Evolutionary conservation across 2,797 vertebrate species (phyloP).

Genomic region (Atherinosoma microstoma): DNA sequence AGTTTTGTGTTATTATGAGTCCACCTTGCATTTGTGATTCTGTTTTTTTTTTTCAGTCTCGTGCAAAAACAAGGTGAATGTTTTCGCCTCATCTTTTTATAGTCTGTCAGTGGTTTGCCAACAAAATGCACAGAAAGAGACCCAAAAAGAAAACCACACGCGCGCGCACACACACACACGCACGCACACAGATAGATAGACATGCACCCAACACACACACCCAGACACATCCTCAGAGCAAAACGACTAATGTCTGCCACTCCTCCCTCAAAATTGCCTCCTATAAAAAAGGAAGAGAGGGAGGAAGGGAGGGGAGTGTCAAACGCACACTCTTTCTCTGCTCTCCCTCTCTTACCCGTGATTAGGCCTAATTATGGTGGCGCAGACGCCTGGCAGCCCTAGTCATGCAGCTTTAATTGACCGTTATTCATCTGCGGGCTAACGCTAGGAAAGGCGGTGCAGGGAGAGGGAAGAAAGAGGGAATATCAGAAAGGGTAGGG

Average conservation of each 20-base stretch:
- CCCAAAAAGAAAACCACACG: constrained; percentile 32
- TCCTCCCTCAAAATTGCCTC: constrained; percentile 88
- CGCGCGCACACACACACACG: constrained; percentile 5
- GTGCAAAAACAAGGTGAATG: constrained; percentile 47
- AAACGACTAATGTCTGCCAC: constrained; percentile 86
- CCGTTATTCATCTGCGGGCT: constrained; percentile 94
- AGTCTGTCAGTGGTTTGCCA: constrained; percentile 62
- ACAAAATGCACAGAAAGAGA: constrained; percentile 57
- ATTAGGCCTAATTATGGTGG: constrained; percentile 97
- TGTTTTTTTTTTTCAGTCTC: constrained; percentile 39
- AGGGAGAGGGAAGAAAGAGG: constrained; percentile 60
- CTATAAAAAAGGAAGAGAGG: constrained; percentile 80
- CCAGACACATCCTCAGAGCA: constrained; percentile 59
- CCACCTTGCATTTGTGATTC: constrained; percentile 53
- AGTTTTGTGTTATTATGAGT: constrained; percentile 58
- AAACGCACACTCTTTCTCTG: constrained; percentile 66
- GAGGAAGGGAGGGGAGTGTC: constrained; percentile 75
- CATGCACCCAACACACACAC: constrained; percentile 45
- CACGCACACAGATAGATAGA: constrained; percentile 15
- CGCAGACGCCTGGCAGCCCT: constrained; percentile 91
- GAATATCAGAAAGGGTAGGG: constrained; percentile 44
- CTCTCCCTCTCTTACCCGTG: constrained; percentile 78
- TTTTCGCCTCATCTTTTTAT: constrained; percentile 62
- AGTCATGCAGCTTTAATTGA: constrained; percentile 96
- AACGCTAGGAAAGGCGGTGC: constrained; percentile 72